Base-by-base conservation (phyloP, 2,888 invertebrate genomes). In the Beris chalybata region DNA sequence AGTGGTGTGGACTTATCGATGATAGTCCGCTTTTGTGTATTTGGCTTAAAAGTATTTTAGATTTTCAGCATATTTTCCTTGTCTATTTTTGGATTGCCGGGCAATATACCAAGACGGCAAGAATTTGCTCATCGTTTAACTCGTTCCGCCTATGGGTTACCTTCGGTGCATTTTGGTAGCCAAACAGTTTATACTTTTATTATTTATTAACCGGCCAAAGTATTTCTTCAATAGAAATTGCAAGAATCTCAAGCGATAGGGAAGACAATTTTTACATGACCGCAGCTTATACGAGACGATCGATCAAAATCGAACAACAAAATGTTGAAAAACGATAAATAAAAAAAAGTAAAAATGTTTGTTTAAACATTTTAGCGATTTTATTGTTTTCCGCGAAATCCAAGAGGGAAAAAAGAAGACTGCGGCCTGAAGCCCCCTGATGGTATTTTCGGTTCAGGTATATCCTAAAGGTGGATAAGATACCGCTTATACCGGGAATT, bases 121-220 rank as follows among this genome's bases (percentile, higher is more conserved):
- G 38, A 38, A 38, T 38, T 38, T 38, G 38, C 9, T 38, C 38
- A 38, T 38, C 5, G 43, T 52, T n/a, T 52, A 22, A 48, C 50
- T 48, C 22, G 38, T 45, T 12, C 9, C 30, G 11, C 64, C 47
- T 22, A 22, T 22, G 22, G 22, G 22, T 22, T 22, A 22, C 22
- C 22, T 22, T 22, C 22, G 22, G 31, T 53, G 56, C 50, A 55
- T 65, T 65, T 56, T 65, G 65, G 65, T 65, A 56, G 57, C 65
- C 22, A 13, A 44, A 29, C 38, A 65, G 31, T 55, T 56, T 43
- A 50, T 65, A 65, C 57, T 56, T 38, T 38, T 38, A 38, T 65
- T 65, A 56, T 65, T 65, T 65, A 48, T 65, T 55, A 48, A 55
- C 65, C 50, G 57, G 55, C 50, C 56, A 48, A 65, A 65, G 57